Evolutionary conservation across 1,140 invertebrate species (phyloP), one percentile per base, ranked within the genome.

Genomic region (Leptopilina clavipes): DNA sequence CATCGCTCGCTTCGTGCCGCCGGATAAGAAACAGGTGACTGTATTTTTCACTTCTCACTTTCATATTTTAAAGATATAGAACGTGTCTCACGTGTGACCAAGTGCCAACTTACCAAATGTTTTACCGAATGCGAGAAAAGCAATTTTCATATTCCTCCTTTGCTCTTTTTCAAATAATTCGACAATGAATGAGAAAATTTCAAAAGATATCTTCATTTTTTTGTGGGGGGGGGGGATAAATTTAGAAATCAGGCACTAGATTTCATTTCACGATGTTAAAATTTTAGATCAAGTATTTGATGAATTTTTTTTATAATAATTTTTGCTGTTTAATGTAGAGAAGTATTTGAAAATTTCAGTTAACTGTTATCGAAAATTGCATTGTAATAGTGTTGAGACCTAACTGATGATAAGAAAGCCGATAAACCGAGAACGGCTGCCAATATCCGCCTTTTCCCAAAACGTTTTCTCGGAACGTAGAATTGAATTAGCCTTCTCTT

Each of bases 401-500:
- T 37, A 65, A 31, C 59, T 31, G 25, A 25, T 65, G 59, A 22
- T 22, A 65, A 31, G 25, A 65, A 65, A 65, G 22, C 59, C 59
- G 59, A 65, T 65, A 65, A 65, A 65, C 10, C 59, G 59, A 31
- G 22, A 45, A 70, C 45, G 76, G 72, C 48, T 71, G 72, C 59
- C 74, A 48, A 71, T 76, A 74, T 74, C 73, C 78, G 56, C 44
- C 43, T 54, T 75, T 31, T 65, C 59, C 25, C 14, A 48, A 74
- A 72, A 77, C 59, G 72, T 74, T 79, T 74, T 19, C 43, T 65
- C 59, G 59, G 25, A 65, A 31, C 19, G 65, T 65, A 14, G 43
- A 59, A 75, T 76, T 74, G 74, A 75, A 80, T 80, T 80, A 80
- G 72, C 77, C 22, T 65, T 48, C 48, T 48, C 43, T 74, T 76